These are phyloP conservation scores for Drosophila sulfurigaster DNA, from an alignment of 1,140 invertebrate genomes.

Conservation along the genomic window DNA sequence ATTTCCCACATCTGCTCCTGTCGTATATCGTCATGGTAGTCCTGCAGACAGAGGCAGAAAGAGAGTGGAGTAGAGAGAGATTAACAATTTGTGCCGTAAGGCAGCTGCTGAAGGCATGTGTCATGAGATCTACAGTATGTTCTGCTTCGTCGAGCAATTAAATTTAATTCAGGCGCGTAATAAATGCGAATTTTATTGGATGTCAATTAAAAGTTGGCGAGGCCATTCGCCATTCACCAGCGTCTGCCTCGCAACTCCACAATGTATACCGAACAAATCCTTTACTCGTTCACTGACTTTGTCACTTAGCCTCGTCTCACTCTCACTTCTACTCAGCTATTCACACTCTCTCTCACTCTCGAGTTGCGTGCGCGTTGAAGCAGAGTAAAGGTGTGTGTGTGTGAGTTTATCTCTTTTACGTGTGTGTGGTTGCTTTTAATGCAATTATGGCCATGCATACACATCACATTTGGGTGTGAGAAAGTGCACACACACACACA, in stretches of 20 bases:
- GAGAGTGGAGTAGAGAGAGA: background rate
- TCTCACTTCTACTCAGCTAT: background rate
- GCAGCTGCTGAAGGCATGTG: background rate
- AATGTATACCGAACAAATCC: background rate
- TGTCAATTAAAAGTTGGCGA: conserved; percentile 80
- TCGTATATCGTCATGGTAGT: conserved; percentile 94
- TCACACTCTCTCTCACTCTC: background rate
- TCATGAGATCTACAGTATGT: conserved; percentile 17
- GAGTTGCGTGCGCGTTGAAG: conserved; percentile 50
- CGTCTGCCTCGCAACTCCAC: background rate
- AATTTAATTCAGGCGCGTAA: conserved; percentile 74
- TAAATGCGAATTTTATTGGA: conserved; percentile 83
- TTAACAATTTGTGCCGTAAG: too few relatives aligned
- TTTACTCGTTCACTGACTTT: conserved; percentile 14
- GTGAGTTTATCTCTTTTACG: conserved; percentile 17
- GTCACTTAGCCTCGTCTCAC: conserved; percentile 5
- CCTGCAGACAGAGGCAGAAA: conserved; percentile 84
- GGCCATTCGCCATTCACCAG: conserved; percentile 37
- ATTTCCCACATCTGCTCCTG: conserved; percentile 94
- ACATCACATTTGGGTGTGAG: background rate
- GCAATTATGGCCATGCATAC: conserved; percentile 58
- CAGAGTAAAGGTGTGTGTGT: conserved; percentile 43
- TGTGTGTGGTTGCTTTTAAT: conserved; percentile 70
- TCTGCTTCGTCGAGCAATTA: conserved; percentile 63
- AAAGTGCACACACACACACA: background rate